A percentile compares a stretch with the other conserved stretches of the same genome.
These are phyloP conservation scores for Rhinella marina DNA, from an alignment of 2,797 vertebrate species.

Conservation along the genomic window DNA sequence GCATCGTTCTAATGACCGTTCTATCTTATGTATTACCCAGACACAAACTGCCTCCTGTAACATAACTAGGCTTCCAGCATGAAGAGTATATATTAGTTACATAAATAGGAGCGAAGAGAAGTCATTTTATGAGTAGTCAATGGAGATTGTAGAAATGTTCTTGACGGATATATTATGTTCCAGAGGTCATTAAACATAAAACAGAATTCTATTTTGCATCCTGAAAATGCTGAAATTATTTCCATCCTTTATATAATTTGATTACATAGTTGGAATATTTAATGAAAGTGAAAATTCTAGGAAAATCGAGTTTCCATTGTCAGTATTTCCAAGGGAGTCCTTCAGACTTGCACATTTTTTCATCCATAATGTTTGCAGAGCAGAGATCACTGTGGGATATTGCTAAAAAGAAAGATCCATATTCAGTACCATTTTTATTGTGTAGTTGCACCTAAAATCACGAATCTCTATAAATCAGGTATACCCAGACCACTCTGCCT, in stretches of 20 bases:
- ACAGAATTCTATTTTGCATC: neutral
- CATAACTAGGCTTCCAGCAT: slow-evolving; percentile 15
- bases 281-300: neutral
- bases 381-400: too few species aligned
- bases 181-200: slow-evolving; percentile 11
- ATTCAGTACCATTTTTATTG: too few species aligned
- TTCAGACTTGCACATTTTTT: too few species aligned
- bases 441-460: too few species aligned
- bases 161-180: neutral
- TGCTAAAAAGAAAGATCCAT: too few species aligned
- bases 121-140: neutral
- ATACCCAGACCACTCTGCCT: too few species aligned
- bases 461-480: too few species aligned
- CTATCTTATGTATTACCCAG: neutral
- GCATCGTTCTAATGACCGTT: neutral
- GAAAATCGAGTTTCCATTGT: too few species aligned
- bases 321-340: too few species aligned
- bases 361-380: too few species aligned
- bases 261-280: neutral
- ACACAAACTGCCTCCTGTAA: neutral
- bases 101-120: slow-evolving; percentile 10
- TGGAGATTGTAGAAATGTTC: neutral
- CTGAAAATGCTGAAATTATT: neutral
- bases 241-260: neutral
- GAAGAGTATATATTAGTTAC: slow-evolving; percentile 20